Percentiles rank a stretch among this genome's conserved stretches.
Conservation (phyloP, 2,113 vertebrate genomes). For the Oreochromis tanganicae region DNA sequence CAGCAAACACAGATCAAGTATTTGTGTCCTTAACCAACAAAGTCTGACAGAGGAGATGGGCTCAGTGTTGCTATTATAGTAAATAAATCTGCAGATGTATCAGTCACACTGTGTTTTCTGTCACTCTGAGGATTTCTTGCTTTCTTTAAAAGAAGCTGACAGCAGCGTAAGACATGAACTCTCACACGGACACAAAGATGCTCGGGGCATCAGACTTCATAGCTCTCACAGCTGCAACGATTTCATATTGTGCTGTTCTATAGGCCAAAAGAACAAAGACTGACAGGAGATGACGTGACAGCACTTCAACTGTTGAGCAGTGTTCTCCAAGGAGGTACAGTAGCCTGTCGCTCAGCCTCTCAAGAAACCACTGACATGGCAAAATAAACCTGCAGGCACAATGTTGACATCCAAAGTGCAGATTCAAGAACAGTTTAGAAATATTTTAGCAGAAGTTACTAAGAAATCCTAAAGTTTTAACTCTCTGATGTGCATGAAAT, state of each 20-base stretch:
- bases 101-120: background rate
- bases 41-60: background rate
- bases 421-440: background rate
- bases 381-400: background rate
- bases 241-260: background rate
- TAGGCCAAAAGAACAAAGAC: background rate
- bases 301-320: background rate
- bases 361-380: background rate
- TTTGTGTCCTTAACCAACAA: background rate
- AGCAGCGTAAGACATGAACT: background rate
- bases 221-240: background rate
- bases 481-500: background rate
- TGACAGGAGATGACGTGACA: background rate
- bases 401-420: background rate
- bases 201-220: background rate
- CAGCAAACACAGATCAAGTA: background rate
- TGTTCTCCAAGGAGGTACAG: background rate
- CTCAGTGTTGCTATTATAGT: background rate
- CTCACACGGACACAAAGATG: background rate
- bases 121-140: background rate
- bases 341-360: background rate
- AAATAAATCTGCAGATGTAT: background rate
- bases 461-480: background rate
- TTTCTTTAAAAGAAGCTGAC: background rate
- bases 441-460: background rate